Conservation (phyloP, 2,113 vertebrate species). For the Girardinichthys multiradiatus region DNA sequence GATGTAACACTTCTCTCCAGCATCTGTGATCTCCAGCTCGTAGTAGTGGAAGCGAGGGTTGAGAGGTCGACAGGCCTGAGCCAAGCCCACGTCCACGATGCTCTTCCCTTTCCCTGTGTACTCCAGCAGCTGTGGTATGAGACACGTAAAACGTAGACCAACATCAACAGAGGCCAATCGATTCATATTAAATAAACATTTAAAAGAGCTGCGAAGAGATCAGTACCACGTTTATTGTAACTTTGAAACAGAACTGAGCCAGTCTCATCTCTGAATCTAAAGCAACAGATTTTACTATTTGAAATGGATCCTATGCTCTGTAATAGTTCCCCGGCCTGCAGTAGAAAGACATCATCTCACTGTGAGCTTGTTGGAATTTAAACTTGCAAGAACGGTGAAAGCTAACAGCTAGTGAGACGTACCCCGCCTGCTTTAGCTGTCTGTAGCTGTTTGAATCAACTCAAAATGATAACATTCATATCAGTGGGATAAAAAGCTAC, state of each 20-base stretch:
- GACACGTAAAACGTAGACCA: not conserved
- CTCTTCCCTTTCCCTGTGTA: conserved; percentile 92
- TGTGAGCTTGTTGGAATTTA: not conserved
- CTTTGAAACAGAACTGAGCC: not conserved
- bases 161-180: not conserved
- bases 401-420: not conserved
- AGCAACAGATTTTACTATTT: not conserved
- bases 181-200: not conserved
- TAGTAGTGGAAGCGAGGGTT: conserved; percentile 93
- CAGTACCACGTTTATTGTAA: not conserved
- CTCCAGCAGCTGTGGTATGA: conserved; percentile 77
- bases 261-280: not conserved
- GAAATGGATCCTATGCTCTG: not conserved
- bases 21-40: conserved; percentile 91
- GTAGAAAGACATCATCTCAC: not conserved
- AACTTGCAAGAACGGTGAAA: not conserved
- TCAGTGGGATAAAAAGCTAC: not conserved
- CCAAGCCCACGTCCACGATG: conserved; percentile 92
- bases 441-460: not conserved
- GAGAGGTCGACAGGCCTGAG: conserved; percentile 90
- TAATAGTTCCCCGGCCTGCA: not conserved
- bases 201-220: not conserved
- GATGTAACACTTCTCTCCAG: conserved; percentile 94
- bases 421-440: not conserved
- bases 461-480: not conserved